Percentiles rank a stretch among this genome's conserved stretches.
phyloP scores from a whole-genome alignment of 2,797 vertebrate species.

The Prunella strophiata region DNA sequence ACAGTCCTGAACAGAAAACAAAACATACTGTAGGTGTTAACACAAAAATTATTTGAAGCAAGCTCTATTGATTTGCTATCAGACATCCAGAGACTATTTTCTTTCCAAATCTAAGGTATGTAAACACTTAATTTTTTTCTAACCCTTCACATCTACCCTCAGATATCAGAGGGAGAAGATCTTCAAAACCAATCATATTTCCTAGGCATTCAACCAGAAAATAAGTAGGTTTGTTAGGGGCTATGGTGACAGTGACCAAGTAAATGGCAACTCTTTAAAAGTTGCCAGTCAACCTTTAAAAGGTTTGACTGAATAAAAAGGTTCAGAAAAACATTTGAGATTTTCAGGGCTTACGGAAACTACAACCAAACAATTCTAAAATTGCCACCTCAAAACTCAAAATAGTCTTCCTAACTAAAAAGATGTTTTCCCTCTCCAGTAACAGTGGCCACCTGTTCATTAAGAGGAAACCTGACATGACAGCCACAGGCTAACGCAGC shows the following conservation, averaged over 20 bases:
- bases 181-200: neutral
- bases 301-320: neutral
- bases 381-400: neutral
- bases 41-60: neutral
- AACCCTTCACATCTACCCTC: neutral
- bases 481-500: neutral
- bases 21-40: neutral
- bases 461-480: neutral
- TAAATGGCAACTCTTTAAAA: neutral
- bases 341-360: neutral
- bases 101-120: neutral
- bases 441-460: neutral
- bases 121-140: neutral
- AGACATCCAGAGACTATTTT: neutral
- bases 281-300: neutral
- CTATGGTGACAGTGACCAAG: neutral
- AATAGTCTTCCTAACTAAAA: neutral
- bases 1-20: slow-evolving; percentile 78
- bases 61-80: neutral
- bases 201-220: neutral
- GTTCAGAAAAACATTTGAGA: neutral
- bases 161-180: neutral
- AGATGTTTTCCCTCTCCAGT: neutral
- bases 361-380: neutral
- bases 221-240: neutral